Evolutionary conservation across 2,888 invertebrate species (phyloP).

Genomic region (Xylophagus ater): DNA sequence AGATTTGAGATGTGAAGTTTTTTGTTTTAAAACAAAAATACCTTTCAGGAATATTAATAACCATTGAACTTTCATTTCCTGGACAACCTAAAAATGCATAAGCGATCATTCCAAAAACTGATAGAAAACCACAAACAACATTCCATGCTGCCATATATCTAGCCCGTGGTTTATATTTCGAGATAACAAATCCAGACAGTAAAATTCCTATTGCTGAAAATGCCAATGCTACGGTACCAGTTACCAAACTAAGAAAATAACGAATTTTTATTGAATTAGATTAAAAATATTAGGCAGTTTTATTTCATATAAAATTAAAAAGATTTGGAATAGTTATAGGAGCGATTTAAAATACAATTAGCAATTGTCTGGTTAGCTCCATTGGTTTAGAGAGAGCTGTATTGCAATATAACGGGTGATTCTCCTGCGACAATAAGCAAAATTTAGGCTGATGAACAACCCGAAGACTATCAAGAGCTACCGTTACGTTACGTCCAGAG

Average conservation of each 20-base stretch:
- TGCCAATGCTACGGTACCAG: slow-evolving; percentile 58
- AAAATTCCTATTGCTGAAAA: slow-evolving; percentile 59
- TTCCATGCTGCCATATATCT: slow-evolving; percentile 59
- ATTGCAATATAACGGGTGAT: too few relatives aligned
- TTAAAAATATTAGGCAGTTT: too few relatives aligned
- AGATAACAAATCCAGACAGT: slow-evolving; percentile 54
- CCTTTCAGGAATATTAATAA: slow-evolving; percentile 32
- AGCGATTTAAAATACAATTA: too few relatives aligned
- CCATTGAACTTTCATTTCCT: slow-evolving; percentile 45
- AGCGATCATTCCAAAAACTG: slow-evolving; percentile 50
- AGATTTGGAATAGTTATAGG: too few relatives aligned
- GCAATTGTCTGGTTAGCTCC: too few relatives aligned
- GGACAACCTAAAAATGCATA: slow-evolving; percentile 57
- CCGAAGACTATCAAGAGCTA: too few relatives aligned
- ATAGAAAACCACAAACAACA: slow-evolving; percentile 50
- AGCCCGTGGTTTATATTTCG: slow-evolving; percentile 54
- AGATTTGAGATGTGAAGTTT: neutral
- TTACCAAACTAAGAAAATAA: slow-evolving; percentile 46
- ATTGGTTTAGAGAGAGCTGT: too few relatives aligned
- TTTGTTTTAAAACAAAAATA: slow-evolving; percentile 15
- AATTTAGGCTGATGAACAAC: too few relatives aligned
- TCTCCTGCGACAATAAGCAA: too few relatives aligned
- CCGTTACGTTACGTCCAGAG: too few relatives aligned
- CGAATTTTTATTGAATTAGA: neutral
- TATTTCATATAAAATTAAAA: too few relatives aligned